Percentiles rank a stretch among this genome's conserved stretches.
Evolutionary conservation across 2,797 vertebrate species (phyloP).

Genomic region (Sebastes kiyomatsui): DNA sequence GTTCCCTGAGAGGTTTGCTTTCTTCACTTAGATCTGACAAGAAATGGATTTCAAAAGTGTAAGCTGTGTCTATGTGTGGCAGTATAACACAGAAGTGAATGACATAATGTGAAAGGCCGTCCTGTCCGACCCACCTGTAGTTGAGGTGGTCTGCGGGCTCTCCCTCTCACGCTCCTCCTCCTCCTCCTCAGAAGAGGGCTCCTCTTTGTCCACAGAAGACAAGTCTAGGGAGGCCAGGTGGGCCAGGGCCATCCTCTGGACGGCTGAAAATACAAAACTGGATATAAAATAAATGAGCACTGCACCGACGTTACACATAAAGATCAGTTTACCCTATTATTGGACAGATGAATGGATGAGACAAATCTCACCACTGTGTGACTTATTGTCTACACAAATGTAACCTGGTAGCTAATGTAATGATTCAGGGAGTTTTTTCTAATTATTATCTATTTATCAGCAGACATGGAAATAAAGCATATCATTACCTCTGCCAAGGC

Average conservation of each 20-base stretch:
- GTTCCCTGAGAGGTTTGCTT: constrained; percentile 25
- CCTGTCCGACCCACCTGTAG: constrained; percentile 39
- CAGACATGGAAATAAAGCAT: no score
- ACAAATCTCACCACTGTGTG: no score
- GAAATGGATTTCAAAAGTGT: constrained; percentile 20
- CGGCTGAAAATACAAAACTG: constrained; percentile 74
- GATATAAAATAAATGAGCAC: background rate
- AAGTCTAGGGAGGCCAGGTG: constrained; percentile 85
- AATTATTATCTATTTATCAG: no score
- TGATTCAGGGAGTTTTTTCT: no score
- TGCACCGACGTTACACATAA: background rate
- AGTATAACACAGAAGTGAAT: background rate
- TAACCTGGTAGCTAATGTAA: no score
- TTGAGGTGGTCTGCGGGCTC: constrained; percentile 52
- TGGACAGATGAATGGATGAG: background rate
- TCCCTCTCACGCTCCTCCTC: constrained; percentile 70
- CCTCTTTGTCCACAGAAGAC: constrained; percentile 70
- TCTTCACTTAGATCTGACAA: constrained; percentile 42
- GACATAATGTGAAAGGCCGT: background rate
- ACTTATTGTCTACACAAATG: no score
- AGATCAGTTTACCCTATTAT: background rate
- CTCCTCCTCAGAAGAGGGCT: constrained; percentile 78
- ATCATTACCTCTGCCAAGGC: no score
- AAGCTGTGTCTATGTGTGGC: background rate
- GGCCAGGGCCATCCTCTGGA: constrained; percentile 91